These are phyloP conservation scores for Pyrocephalus nanus DNA, from an alignment of 2,797 vertebrate species.

Conservation along the genomic window DNA sequence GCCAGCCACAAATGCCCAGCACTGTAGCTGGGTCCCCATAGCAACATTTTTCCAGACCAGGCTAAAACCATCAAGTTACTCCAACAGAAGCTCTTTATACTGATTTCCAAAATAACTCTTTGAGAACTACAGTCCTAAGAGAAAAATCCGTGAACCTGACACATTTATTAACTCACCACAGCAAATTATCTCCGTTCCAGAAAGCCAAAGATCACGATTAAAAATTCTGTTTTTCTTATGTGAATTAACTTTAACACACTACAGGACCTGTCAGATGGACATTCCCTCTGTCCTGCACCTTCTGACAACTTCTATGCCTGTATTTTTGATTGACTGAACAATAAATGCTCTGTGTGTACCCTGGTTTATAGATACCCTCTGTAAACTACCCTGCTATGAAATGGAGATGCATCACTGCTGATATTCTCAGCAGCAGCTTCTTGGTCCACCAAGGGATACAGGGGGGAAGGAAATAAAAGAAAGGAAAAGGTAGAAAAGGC, in stretches of 20 bases:
- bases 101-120: constrained; percentile 25
- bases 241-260: neutral
- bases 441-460: neutral
- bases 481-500: neutral
- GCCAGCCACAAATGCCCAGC: neutral
- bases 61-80: neutral
- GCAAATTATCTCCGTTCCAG: neutral
- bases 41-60: constrained; percentile 25
- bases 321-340: neutral
- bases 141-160: neutral
- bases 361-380: neutral
- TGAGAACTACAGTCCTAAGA: neutral
- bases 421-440: neutral
- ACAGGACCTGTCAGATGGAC: neutral
- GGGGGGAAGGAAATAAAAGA: neutral
- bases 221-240: neutral
- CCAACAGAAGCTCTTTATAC: constrained; percentile 54
- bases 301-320: neutral
- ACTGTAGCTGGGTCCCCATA: neutral
- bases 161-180: neutral
- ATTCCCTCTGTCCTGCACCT: neutral
- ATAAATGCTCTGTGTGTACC: neutral
- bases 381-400: neutral
- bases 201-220: neutral
- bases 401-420: neutral